Percentiles rank a stretch among this genome's conserved stretches.
These are phyloP conservation scores for Tupaia chinensis DNA, from an alignment of 2,113 vertebrate species.

Conservation along the genomic window DNA sequence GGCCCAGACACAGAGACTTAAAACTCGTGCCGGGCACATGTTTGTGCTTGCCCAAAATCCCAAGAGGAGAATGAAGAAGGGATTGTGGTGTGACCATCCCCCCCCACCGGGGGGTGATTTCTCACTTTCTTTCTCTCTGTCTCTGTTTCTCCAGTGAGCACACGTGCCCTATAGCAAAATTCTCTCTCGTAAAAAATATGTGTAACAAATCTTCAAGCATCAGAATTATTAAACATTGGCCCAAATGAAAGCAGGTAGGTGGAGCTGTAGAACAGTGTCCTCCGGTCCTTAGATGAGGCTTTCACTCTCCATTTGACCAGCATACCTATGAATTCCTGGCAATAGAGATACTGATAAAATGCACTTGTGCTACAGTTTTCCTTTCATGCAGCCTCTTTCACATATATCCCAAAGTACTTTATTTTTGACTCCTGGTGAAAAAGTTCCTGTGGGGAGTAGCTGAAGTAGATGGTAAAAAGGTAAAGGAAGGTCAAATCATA, in stretches of 20 bases:
- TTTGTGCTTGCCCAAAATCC: too few species aligned
- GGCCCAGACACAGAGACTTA: too few species aligned
- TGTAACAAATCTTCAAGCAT: background rate
- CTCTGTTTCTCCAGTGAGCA: too few species aligned
- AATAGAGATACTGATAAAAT: background rate
- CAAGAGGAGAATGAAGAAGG: too few species aligned
- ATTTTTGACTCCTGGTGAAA: conserved; percentile 41
- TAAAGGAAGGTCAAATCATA: conserved; percentile 14
- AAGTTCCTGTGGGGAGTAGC: background rate
- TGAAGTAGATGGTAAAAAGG: conserved; percentile 8
- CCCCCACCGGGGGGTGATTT: too few species aligned
- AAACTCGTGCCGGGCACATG: too few species aligned
- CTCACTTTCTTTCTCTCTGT: too few species aligned
- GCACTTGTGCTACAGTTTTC: background rate
- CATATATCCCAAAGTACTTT: background rate
- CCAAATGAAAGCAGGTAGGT: background rate
- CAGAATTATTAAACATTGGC: background rate
- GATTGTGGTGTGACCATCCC: too few species aligned
- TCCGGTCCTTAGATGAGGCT: background rate
- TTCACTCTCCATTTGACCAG: background rate
- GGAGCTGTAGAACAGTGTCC: background rate
- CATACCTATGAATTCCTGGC: background rate
- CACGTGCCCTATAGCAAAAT: too few species aligned
- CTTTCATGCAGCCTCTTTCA: background rate
- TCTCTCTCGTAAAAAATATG: too few species aligned